Base-by-base conservation (phyloP, 2,113 vertebrate genomes). In the Seriola dumerili region DNA sequence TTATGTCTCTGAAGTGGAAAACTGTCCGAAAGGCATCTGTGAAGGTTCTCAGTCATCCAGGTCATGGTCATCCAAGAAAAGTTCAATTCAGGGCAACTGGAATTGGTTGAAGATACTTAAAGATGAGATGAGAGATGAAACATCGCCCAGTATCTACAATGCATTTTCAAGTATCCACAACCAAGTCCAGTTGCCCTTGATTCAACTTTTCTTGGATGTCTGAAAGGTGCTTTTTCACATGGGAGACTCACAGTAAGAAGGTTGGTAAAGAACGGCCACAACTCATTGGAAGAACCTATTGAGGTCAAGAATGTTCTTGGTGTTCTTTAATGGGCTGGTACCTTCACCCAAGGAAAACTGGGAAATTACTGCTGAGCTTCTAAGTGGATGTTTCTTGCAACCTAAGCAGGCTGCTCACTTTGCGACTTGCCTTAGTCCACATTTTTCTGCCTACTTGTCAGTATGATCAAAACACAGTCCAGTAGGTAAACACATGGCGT, bases 391-490 rank as follows among this genome's bases (percentile, higher is more conserved):
- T 78, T 88, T 84, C 54, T 88, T 79, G 85, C 57, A 84, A 85
- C 38, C 52, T 78, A 85, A 77, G 83, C 72, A 81, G 68, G 46
- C 64, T 32, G 67, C 58, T 74, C 29, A 62, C 82, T 78, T 78
- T 74, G 44, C 73, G 23, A 4, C 69, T 54, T 61, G 29, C 52
- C 75, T 83, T 66, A 44, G 36, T 46, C 11, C 52, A 52, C 54
- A 21, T 70, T 70, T 78, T 72, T 40, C 59, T 25, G 32, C 57
- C 61, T 63, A 2, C 66, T 64, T 84, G 83, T 86, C 86, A 84
- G 59, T 76, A 21, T 73, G 74, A 88, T 85, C 73, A 81, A 85
- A 89, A 83, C 73, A 81, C 75, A 82, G 70, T 64, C 79, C 72
- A 67, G 72, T 25, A 62, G 70, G 66, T 81, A 81, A 86, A 86